These are phyloP conservation scores for Athrips mouffetella DNA, from an alignment of 2,888 invertebrate genomes.

Conservation along the genomic window DNA sequence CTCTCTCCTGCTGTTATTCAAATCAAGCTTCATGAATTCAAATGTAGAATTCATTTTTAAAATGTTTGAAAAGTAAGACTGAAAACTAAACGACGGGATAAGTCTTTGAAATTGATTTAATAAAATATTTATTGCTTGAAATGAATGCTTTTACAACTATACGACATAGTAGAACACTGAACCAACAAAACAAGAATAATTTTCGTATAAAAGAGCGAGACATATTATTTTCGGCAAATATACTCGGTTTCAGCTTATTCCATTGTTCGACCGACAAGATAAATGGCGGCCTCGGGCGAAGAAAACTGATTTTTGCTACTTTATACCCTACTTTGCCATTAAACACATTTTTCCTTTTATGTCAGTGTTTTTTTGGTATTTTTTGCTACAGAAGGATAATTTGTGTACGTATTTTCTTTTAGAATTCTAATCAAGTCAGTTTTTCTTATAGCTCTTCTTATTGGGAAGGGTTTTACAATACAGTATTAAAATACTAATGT, in stretches of 20 bases:
- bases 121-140: too few species aligned
- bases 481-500: too few species aligned
- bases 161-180: background rate
- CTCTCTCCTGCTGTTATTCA: too few species aligned
- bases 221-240: constrained; percentile 20
- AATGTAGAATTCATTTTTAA: too few species aligned
- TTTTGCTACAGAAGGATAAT: background rate
- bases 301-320: constrained; percentile 28
- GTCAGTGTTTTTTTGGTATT: constrained; percentile 2
- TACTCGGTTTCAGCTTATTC: constrained; percentile 30
- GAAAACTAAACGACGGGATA: too few species aligned
- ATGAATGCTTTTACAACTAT: background rate
- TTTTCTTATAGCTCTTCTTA: too few species aligned
- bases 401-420: background rate
- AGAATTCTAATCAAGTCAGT: too few species aligned
- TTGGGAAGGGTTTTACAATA: too few species aligned
- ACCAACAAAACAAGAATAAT: constrained; percentile 10
- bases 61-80: too few species aligned
- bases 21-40: too few species aligned
- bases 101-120: too few species aligned
- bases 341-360: constrained; percentile 20
- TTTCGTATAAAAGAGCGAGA: constrained; percentile 15
- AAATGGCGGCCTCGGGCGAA: constrained; percentile 32
- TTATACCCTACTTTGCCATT: constrained; percentile 22
- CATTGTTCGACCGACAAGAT: constrained; percentile 37